phyloP scores from a whole-genome alignment of 2,113 vertebrate species.

The Pithys albifrons region DNA sequence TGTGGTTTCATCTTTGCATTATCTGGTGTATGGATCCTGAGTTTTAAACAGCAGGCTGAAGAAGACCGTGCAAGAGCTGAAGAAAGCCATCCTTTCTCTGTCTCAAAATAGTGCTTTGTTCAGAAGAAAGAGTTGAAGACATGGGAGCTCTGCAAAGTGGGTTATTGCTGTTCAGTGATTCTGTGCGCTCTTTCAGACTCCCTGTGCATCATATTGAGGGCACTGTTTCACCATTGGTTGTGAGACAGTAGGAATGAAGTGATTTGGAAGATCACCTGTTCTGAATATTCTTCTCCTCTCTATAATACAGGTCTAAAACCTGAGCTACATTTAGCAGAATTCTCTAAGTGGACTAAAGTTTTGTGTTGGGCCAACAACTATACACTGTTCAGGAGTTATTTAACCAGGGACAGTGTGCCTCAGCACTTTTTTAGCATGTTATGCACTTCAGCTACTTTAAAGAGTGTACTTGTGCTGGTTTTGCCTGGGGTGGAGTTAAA shows the following conservation, averaged over 20 bases:
- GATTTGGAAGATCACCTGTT: not conserved
- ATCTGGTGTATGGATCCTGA: not conserved
- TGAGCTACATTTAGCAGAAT: not conserved
- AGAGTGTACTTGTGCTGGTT: not conserved
- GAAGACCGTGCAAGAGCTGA: not conserved
- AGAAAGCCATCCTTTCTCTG: not conserved
- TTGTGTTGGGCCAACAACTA: not conserved
- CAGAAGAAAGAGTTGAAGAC: not conserved
- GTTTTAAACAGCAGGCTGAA: not conserved
- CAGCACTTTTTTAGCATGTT: not conserved
- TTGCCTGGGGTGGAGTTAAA: fast-evolving
- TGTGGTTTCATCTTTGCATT: not conserved
- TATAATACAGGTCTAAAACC: not conserved
- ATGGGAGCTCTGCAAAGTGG: not conserved
- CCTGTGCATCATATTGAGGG: not conserved
- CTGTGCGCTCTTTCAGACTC: not conserved
- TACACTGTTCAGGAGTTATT: not conserved
- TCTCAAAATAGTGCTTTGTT: not conserved
- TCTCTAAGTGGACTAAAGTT: not conserved
- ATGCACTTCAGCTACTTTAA: not conserved
- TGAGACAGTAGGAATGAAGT: not conserved
- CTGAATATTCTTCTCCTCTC: not conserved
- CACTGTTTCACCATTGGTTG: not conserved
- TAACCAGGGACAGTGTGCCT: not conserved
- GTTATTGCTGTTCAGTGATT: not conserved